Conservation (phyloP, 2,113 vertebrate genomes). For the Corydoras maculifer region DNA sequence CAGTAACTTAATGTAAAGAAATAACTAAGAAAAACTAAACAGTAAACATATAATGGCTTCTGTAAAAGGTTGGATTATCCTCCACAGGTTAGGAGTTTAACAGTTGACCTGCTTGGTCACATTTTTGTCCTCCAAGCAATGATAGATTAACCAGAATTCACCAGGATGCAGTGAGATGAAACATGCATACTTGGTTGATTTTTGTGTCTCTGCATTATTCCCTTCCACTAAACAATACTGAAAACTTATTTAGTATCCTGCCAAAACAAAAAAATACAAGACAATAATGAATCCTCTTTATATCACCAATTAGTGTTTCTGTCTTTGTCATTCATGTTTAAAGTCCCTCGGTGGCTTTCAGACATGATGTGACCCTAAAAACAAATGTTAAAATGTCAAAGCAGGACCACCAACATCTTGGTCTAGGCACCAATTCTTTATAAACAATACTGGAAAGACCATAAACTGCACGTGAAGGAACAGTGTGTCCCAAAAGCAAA, state of each 20-base stretch:
- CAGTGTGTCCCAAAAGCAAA: constrained; percentile 9
- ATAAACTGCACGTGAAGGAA: constrained; percentile 12
- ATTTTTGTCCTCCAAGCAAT: constrained; percentile 29
- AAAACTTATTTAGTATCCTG: not conserved
- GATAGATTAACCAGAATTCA: constrained; percentile 39
- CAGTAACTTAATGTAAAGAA: constrained; percentile 5
- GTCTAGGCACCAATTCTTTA: not conserved
- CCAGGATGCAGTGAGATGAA: constrained; percentile 22
- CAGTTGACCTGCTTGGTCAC: constrained; percentile 37
- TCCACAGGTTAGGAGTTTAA: constrained; percentile 35
- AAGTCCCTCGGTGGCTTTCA: too few species aligned
- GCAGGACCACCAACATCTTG: constrained; percentile 1
- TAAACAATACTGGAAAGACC: not conserved
- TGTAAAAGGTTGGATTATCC: constrained; percentile 30
- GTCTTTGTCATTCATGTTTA: too few species aligned
- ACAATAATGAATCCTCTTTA: too few species aligned
- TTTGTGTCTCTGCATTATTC: too few species aligned
- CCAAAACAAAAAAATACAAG: too few species aligned
- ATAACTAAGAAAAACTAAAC: constrained; percentile 5
- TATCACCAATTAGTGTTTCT: too few species aligned
- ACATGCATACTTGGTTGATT: not conserved
- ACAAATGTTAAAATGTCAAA: not conserved
- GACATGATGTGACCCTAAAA: too few species aligned
- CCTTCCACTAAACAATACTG: not conserved
- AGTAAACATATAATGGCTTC: constrained; percentile 31